Conservation (phyloP, 2,888 invertebrate genomes). For the Neuroscelio doddi region DNA sequence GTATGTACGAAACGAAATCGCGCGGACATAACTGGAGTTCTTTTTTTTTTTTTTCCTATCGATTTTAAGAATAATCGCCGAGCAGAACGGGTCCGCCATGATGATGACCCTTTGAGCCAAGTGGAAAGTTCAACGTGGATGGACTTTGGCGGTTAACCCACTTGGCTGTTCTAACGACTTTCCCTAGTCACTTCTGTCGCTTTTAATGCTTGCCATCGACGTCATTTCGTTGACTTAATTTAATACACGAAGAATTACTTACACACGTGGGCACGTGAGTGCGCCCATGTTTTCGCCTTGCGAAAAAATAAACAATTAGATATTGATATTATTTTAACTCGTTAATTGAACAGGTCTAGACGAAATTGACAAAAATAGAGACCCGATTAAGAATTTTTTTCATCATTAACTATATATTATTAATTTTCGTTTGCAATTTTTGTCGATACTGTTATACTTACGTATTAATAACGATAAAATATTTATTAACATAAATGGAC, state of each 20-base stretch:
- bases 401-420: too few relatives aligned
- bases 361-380: too few relatives aligned
- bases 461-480: too few relatives aligned
- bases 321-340: too few relatives aligned
- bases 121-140: constrained; percentile 51
- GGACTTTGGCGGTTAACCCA: constrained; percentile 58
- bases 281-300: background rate
- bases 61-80: constrained; percentile 47
- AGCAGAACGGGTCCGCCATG: constrained; percentile 20
- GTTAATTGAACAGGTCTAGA: too few relatives aligned
- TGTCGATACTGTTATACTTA: too few relatives aligned
- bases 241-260: constrained; percentile 19
- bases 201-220: constrained; percentile 18
- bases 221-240: constrained; percentile 34
- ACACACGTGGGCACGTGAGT: background rate
- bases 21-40: constrained; percentile 6
- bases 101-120: constrained; percentile 45
- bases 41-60: constrained; percentile 29
- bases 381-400: too few relatives aligned
- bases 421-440: too few relatives aligned
- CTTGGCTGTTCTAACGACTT: constrained; percentile 51
- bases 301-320: background rate
- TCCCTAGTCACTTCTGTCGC: constrained; percentile 42
- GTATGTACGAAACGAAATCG: constrained; percentile 11
- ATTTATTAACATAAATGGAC: too few relatives aligned